Conservation (phyloP, 2,888 invertebrate genomes). For the Sturmia bella region DNA sequence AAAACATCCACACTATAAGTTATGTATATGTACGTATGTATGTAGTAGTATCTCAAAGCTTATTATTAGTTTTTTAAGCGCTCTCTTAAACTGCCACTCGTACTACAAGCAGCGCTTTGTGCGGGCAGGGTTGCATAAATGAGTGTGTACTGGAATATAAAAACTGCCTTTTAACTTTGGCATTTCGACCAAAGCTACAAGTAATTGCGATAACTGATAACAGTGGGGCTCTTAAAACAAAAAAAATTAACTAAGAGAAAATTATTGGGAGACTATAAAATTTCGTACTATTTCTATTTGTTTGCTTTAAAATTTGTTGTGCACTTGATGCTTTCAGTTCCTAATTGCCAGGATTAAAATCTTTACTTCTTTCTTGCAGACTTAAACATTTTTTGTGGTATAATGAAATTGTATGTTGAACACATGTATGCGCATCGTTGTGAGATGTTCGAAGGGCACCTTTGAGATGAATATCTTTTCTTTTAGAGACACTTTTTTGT, state of each 20-base stretch:
- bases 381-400: constrained; percentile 15
- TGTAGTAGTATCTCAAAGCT: constrained; percentile 16
- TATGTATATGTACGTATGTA: constrained; percentile 20
- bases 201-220: constrained; percentile 9
- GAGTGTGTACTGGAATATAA: constrained; percentile 31
- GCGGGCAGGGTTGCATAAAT: constrained; percentile 49
- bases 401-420: constrained; percentile 30
- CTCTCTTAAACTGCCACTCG: constrained; percentile 22
- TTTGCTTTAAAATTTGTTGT: too few relatives aligned
- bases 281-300: too few relatives aligned
- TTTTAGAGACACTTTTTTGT: constrained; percentile 28
- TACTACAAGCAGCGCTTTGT: not conserved
- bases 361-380: constrained; percentile 7
- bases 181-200: constrained; percentile 60
- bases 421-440: constrained; percentile 43
- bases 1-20: constrained; percentile 10
- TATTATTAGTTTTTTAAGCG: constrained; percentile 19
- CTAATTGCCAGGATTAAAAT: not conserved
- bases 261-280: too few relatives aligned
- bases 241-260: too few relatives aligned
- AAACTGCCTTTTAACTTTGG: constrained; percentile 70
- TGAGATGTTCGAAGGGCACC: constrained; percentile 39
- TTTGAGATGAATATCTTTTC: constrained; percentile 50
- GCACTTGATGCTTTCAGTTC: too few relatives aligned
- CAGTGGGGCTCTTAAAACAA: not conserved